Percentiles rank a stretch among this genome's conserved stretches.
Evolutionary conservation across 2,113 vertebrate genomes (phyloP).

Genomic region (Harpagus bidentatus): DNA sequence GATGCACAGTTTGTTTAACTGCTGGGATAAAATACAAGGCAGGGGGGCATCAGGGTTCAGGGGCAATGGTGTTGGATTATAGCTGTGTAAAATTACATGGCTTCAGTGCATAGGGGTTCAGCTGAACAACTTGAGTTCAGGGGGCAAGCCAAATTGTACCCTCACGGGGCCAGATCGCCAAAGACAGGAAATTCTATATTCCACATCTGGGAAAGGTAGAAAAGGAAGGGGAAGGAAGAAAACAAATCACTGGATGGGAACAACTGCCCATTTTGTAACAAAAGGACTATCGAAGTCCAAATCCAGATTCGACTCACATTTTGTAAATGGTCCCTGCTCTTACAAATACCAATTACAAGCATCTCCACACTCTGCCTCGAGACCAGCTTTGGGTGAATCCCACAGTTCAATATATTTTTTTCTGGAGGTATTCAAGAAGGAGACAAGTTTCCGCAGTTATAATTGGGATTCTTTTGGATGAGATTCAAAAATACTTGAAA

Average conservation of each 20-base stretch:
- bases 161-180: too few relatives aligned
- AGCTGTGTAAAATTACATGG: neutral
- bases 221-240: neutral
- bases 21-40: neutral
- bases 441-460: neutral
- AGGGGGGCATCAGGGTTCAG: too few relatives aligned
- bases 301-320: neutral
- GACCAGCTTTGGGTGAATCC: neutral
- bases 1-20: neutral
- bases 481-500: neutral
- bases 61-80: neutral
- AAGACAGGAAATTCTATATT: neutral
- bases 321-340: neutral
- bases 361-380: neutral
- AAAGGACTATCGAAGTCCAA: neutral
- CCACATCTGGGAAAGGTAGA: neutral
- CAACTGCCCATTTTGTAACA: neutral
- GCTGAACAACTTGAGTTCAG: neutral
- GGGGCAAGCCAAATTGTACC: neutral
- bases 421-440: neutral
- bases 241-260: neutral
- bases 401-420: neutral
- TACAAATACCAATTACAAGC: neutral
- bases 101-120: neutral
- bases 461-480: neutral